A percentile compares a stretch with the other conserved stretches of the same genome.
These are phyloP conservation scores for Sarcophaga subvicina DNA, from an alignment of 2,888 invertebrate species.

Conservation along the genomic window DNA sequence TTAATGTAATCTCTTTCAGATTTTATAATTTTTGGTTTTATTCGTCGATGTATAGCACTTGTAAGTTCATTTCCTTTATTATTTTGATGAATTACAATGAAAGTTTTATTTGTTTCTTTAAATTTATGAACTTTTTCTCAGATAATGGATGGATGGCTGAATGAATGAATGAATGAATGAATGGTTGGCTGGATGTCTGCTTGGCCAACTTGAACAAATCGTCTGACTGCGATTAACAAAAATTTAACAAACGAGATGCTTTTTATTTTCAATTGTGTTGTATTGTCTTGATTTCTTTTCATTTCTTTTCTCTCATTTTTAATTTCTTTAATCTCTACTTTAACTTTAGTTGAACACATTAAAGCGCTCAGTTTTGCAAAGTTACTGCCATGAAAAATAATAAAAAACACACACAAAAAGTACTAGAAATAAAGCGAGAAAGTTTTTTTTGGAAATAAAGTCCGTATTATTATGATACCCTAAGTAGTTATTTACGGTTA, in stretches of 20 bases:
- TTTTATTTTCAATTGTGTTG: neutral
- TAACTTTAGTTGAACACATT: conserved; percentile 35
- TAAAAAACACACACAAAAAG: neutral
- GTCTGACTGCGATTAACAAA: conserved; percentile 31
- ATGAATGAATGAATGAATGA: neutral
- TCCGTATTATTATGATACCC: too few relatives aligned
- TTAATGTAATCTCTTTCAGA: neutral
- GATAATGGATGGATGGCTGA: too few relatives aligned
- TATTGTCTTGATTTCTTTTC: neutral
- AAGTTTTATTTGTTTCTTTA: neutral
- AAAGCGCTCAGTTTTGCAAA: neutral
- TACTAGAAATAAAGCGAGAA: neutral
- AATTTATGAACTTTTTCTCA: conserved; percentile 48
- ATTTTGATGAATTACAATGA: conserved; percentile 18
- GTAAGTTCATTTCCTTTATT: conserved; percentile 28
- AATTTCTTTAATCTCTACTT: conserved; percentile 15
- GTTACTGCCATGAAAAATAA: neutral
- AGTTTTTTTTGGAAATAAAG: too few relatives aligned
- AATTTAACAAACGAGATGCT: conserved; percentile 42
- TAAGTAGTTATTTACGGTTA: too few relatives aligned
- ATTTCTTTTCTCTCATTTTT: conserved; percentile 11
- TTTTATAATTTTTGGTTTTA: neutral
- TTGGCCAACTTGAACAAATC: conserved; percentile 39
- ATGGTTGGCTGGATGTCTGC: neutral
- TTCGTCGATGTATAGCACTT: neutral